Percentiles rank a stretch among this genome's conserved stretches.
Evolutionary conservation across 2,113 vertebrate genomes (phyloP).

Genomic region (Hippoglossus stenolepis): DNA sequence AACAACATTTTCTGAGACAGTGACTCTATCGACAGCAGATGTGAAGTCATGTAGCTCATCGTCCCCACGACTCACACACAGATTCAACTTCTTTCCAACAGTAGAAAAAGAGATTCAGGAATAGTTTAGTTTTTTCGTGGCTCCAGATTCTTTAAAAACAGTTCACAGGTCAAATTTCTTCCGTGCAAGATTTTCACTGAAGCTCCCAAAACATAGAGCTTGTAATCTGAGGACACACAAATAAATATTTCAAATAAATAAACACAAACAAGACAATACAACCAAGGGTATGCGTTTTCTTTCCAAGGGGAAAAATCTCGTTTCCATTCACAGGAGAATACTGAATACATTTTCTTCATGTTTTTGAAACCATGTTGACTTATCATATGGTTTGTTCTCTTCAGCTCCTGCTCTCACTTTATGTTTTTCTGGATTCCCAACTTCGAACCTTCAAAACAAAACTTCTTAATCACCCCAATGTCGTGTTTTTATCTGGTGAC

Average conservation of each 20-base stretch:
- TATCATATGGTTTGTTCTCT: neutral
- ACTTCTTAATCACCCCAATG: neutral
- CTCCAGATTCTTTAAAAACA: slow-evolving; percentile 21
- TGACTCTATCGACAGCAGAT: slow-evolving; percentile 21
- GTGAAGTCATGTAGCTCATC: slow-evolving; percentile 16
- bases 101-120: slow-evolving; percentile 55
- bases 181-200: slow-evolving; percentile 54
- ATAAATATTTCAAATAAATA: slow-evolving; percentile 58
- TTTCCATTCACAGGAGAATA: slow-evolving; percentile 49
- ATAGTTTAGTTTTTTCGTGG: slow-evolving; percentile 15
- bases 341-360: neutral
- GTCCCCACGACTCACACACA: slow-evolving; percentile 10
- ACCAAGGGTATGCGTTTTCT: slow-evolving; percentile 4
- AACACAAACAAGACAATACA: slow-evolving; percentile 39
- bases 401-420: slow-evolving; percentile 2
- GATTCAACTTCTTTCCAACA: slow-evolving; percentile 21
- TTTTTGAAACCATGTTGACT: neutral
- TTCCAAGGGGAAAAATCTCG: neutral
- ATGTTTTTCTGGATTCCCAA: neutral
- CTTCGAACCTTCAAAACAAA: neutral
- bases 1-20: slow-evolving; percentile 25
- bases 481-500: slow-evolving; percentile 22
- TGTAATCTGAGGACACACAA: slow-evolving; percentile 33
- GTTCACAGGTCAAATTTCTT: slow-evolving; percentile 29
- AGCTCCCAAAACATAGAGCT: slow-evolving; percentile 28